Conservation (phyloP, 2,113 vertebrate genomes). For the Amazona guildingii region DNA sequence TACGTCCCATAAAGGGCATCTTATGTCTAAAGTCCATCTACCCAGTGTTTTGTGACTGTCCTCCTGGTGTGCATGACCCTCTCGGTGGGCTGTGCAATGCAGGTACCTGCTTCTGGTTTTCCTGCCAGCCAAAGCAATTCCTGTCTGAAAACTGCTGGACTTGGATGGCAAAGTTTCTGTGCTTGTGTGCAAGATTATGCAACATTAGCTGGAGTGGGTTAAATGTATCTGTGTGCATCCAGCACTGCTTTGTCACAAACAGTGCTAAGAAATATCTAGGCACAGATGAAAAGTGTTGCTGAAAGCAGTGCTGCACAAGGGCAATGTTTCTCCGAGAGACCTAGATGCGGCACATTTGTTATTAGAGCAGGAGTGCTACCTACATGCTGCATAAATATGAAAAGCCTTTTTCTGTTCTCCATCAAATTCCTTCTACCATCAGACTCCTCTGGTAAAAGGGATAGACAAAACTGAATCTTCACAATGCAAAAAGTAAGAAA, state of each 20-base stretch:
- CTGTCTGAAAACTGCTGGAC: background rate
- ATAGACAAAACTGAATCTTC: background rate
- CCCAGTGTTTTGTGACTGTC: background rate
- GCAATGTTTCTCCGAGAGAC: background rate
- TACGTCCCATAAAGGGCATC: background rate
- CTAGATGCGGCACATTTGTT: background rate
- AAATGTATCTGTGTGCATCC: background rate
- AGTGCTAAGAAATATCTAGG: background rate
- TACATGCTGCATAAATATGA: background rate
- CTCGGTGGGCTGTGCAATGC: background rate
- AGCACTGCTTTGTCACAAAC: background rate
- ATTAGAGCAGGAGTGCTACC: background rate
- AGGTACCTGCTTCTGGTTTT: background rate
- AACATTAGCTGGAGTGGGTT: background rate
- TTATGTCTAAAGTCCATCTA: background rate
- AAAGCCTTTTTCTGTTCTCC: background rate
- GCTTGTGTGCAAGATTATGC: background rate
- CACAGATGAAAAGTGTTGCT: background rate
- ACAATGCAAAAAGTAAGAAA: background rate
- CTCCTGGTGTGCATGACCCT: background rate
- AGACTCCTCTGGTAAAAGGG: background rate
- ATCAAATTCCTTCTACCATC: background rate
- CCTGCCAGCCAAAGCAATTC: conserved; percentile 6
- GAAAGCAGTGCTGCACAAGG: background rate
- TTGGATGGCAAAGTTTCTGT: background rate